Conservation (phyloP, 2,888 invertebrate genomes). For the Dryobota labecula region DNA sequence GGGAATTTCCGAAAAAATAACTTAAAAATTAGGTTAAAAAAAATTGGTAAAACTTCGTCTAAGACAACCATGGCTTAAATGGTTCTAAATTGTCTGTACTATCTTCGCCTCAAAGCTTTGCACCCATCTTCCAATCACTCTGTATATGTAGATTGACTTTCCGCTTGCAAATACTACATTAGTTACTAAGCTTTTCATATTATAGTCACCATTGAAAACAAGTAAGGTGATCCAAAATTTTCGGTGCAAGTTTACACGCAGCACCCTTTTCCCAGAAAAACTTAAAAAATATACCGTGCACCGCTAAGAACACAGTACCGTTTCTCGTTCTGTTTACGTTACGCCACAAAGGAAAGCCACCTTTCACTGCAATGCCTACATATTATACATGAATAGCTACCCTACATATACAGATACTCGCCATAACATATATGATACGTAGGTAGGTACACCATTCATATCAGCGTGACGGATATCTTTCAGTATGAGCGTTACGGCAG, state of each 20-base stretch:
- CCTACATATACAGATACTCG: neutral
- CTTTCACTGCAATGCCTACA: neutral
- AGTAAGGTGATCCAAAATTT: neutral
- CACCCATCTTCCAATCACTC: too few relatives aligned
- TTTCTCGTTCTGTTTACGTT: neutral
- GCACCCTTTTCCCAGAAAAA: neutral
- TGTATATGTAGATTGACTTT: neutral
- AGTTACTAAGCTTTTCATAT: neutral
- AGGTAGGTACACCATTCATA: neutral
- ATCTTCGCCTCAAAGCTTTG: too few relatives aligned
- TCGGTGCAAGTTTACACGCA: neutral
- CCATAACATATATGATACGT: neutral
- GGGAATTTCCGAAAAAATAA: too few relatives aligned
- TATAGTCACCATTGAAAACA: too few relatives aligned
- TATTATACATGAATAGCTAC: neutral
- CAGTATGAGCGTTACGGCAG: slow-evolving; percentile 40
- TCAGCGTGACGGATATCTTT: slow-evolving; percentile 32
- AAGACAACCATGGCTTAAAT: too few relatives aligned
- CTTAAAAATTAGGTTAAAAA: too few relatives aligned
- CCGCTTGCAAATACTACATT: neutral
- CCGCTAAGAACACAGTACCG: neutral
- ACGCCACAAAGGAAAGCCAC: neutral
- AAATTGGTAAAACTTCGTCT: too few relatives aligned
- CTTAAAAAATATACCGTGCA: neutral
- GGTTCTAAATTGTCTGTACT: too few relatives aligned